Evolutionary conservation across 1,140 invertebrate species (phyloP).

Genomic region (Leptopilina boulardi): DNA sequence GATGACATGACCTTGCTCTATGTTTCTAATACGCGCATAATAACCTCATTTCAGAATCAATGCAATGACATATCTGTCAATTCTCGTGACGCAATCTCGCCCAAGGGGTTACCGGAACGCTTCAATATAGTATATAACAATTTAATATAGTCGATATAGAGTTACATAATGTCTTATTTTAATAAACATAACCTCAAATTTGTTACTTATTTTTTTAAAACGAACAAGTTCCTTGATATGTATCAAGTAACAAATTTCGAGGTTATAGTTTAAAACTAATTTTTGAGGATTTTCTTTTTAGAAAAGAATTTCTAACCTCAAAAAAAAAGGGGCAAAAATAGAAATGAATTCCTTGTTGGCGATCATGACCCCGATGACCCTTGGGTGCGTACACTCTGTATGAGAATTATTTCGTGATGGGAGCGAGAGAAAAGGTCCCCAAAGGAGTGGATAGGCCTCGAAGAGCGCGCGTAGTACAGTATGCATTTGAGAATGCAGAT

Average conservation of each 20-base stretch:
- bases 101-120: not conserved
- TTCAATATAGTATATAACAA: too few relatives aligned
- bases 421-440: conserved; percentile 34
- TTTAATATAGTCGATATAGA: too few relatives aligned
- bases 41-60: conserved; percentile 2
- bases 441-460: conserved; percentile 40
- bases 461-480: conserved; percentile 48
- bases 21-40: not conserved
- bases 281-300: too few relatives aligned
- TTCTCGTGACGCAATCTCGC: not conserved
- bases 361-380: conserved; percentile 53
- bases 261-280: too few relatives aligned
- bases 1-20: conserved; percentile 16
- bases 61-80: not conserved
- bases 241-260: too few relatives aligned
- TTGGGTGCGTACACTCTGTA: conserved; percentile 45
- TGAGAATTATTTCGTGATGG: conserved; percentile 50
- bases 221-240: too few relatives aligned
- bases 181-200: too few relatives aligned
- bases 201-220: too few relatives aligned
- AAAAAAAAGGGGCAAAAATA: too few relatives aligned
- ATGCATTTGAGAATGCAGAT: conserved; percentile 3
- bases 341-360: conserved; percentile 53
- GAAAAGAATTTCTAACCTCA: too few relatives aligned
- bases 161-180: too few relatives aligned